A percentile compares a stretch with the other conserved stretches of the same genome.
phyloP scores from a whole-genome alignment of 2,113 vertebrate genomes.

The Heterotilapia buettikoferi region DNA sequence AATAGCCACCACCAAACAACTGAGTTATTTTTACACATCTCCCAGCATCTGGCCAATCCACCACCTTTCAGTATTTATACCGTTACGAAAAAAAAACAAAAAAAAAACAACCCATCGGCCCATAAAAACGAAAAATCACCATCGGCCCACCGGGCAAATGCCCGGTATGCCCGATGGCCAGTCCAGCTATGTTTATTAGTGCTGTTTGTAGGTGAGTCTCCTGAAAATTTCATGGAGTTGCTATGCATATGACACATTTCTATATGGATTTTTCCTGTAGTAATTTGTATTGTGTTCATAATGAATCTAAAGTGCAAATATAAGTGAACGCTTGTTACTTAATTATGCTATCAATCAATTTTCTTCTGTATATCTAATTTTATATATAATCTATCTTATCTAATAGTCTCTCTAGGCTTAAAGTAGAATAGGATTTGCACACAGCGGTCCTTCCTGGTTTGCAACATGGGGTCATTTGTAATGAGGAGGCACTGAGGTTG shows the following conservation, averaged over 20 bases:
- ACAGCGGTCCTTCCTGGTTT: accelerated
- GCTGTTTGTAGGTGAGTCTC: neutral
- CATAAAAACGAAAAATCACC: too few species aligned
- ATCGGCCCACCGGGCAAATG: too few species aligned
- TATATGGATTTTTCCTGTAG: neutral
- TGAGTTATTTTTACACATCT: too few species aligned
- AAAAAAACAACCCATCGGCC: too few species aligned
- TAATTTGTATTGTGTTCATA: neutral
- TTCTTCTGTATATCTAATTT: neutral
- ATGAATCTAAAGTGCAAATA: accelerated
- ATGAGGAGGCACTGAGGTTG: neutral
- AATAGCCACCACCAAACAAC: too few species aligned
- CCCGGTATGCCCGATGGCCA: too few species aligned
- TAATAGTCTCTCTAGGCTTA: neutral
- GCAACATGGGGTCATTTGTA: neutral
- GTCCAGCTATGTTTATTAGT: too few species aligned
- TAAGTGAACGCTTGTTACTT: neutral
- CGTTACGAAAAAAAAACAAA: too few species aligned
- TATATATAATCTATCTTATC: neutral
- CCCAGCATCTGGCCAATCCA: too few species aligned
- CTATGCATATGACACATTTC: neutral
- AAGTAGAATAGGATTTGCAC: neutral
- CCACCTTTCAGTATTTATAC: too few species aligned
- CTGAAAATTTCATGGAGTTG: neutral
- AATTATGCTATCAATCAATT: neutral